Evolutionary conservation across 2,888 invertebrate species (phyloP).

Genomic region (Brenthis daphne): DNA sequence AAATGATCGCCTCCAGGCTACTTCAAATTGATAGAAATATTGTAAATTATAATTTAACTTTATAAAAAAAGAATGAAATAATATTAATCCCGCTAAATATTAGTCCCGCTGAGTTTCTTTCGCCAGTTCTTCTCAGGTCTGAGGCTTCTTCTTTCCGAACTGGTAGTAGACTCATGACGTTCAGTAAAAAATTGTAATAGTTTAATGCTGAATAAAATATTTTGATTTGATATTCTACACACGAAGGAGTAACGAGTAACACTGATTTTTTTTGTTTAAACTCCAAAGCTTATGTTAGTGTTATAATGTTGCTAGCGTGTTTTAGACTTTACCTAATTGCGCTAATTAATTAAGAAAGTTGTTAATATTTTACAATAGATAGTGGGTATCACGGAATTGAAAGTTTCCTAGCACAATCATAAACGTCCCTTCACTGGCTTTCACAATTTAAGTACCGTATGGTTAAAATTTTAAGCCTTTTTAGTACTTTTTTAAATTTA

Average conservation of each 20-base stretch:
- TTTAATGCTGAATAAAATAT: too few species aligned
- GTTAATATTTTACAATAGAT: conserved; percentile 2
- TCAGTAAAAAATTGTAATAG: too few species aligned
- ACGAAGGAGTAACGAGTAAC: background rate
- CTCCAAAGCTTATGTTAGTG: too few species aligned
- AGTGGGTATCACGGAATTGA: conserved; percentile 2
- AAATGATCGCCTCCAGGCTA: too few species aligned
- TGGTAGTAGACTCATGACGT: too few species aligned
- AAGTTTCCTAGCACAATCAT: conserved; percentile 10
- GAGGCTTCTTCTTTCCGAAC: too few species aligned
- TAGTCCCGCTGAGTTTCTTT: too few species aligned
- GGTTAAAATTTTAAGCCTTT: background rate
- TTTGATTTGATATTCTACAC: background rate
- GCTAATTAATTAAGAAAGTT: conserved; percentile 7
- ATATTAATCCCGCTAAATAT: too few species aligned
- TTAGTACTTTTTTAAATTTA: background rate
- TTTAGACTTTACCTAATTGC: background rate
- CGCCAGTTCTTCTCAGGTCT: too few species aligned
- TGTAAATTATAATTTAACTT: too few species aligned
- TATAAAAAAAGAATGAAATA: too few species aligned
- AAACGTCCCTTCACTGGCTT: conserved; percentile 21
- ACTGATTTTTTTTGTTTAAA: background rate
- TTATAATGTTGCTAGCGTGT: background rate
- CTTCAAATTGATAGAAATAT: too few species aligned
- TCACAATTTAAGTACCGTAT: conserved; percentile 8